Evolutionary conservation across 2,888 invertebrate species (phyloP).

Genomic region (Carcina quercana): DNA sequence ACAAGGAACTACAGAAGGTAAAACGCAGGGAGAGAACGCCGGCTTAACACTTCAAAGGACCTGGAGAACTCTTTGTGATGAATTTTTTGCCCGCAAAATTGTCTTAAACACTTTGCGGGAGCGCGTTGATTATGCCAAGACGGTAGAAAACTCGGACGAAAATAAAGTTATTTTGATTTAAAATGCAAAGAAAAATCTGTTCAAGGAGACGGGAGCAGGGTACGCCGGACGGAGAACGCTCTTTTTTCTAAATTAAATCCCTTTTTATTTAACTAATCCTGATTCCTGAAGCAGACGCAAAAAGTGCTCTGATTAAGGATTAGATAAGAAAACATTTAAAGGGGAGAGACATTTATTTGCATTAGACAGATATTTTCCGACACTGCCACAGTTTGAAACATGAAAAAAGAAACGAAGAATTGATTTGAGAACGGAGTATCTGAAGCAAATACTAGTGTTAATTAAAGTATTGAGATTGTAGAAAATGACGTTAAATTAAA

Average conservation of each 20-base stretch:
- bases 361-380: too few relatives aligned
- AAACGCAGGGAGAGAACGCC: slow-evolving; percentile 23
- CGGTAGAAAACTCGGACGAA: slow-evolving; percentile 53
- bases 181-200: slow-evolving; percentile 60
- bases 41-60: slow-evolving; percentile 43
- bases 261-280: slow-evolving; percentile 56
- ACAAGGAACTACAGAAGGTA: slow-evolving; percentile 12
- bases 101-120: slow-evolving; percentile 57
- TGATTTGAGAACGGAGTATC: too few relatives aligned
- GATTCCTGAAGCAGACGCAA: slow-evolving; percentile 1
- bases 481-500: too few relatives aligned
- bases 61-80: slow-evolving; percentile 40
- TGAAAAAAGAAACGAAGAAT: too few relatives aligned
- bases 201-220: too few relatives aligned
- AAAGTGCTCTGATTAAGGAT: too few relatives aligned
- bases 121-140: slow-evolving; percentile 61
- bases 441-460: too few relatives aligned
- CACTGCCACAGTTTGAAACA: too few relatives aligned
- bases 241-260: slow-evolving; percentile 38
- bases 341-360: neutral
- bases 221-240: slow-evolving; percentile 28
- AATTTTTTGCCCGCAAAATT: slow-evolving; percentile 51
- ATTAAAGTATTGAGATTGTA: too few relatives aligned
- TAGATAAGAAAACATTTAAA: too few relatives aligned
- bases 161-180: slow-evolving; percentile 68